These are phyloP conservation scores for Condylura cristata DNA, from an alignment of 2,113 vertebrate genomes.

Conservation along the genomic window DNA sequence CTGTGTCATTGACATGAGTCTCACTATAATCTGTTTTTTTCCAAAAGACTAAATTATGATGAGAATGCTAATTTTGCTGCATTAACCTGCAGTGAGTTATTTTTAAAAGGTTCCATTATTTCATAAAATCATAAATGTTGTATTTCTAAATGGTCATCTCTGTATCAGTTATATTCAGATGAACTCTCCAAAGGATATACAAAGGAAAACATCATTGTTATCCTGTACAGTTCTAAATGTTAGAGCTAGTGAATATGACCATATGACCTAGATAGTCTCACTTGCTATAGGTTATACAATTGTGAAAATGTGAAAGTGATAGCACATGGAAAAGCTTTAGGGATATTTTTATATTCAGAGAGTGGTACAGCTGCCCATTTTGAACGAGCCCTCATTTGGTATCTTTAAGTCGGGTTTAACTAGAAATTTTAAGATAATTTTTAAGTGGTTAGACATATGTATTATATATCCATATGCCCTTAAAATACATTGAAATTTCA, in stretches of 20 bases:
- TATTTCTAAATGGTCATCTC: background rate
- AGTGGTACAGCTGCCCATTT: background rate
- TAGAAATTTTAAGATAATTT: constrained; percentile 63
- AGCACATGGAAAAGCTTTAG: background rate
- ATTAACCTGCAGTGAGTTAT: constrained; percentile 1
- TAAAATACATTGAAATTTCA: constrained; percentile 68
- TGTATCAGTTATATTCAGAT: background rate
- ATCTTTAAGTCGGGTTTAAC: constrained; percentile 72
- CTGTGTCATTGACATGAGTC: constrained; percentile 57
- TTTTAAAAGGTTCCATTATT: background rate
- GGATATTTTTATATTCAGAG: constrained; percentile 36
- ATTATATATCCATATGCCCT: constrained; percentile 66
- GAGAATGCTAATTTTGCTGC: background rate
- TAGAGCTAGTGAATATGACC: background rate
- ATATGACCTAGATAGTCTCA: background rate
- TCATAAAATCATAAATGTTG: background rate
- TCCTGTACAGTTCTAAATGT: background rate
- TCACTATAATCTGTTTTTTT: constrained; percentile 25
- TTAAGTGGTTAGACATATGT: constrained; percentile 52
- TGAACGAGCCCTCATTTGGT: constrained; percentile 63
- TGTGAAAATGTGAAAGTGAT: background rate
- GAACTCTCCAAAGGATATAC: too few relatives aligned
- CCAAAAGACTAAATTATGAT: constrained; percentile 18
- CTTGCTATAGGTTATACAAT: background rate
- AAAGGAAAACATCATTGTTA: background rate